Conservation (phyloP, 64 coral and sea anemone genomes). For the Stichodactyla mertensii region DNA sequence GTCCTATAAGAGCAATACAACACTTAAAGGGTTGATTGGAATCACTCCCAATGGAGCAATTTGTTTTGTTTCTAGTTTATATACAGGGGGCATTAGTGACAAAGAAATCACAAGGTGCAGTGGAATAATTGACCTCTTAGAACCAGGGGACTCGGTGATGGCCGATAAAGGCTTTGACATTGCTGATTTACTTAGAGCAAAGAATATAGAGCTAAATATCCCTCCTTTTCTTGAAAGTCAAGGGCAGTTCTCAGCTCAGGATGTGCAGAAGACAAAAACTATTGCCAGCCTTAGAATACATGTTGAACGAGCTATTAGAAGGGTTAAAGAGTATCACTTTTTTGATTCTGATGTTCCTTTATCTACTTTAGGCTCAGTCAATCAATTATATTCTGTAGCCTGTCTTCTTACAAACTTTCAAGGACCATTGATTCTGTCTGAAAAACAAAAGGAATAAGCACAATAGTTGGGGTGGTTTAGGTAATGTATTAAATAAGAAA, state of each 20-base stretch:
- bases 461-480: no score
- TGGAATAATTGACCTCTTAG: slow-evolving; percentile 44
- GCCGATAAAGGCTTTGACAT: slow-evolving; percentile 45
- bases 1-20: slow-evolving; percentile 39
- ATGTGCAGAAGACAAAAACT: slow-evolving; percentile 37
- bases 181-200: slow-evolving; percentile 20
- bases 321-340: slow-evolving; percentile 25
- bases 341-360: slow-evolving; percentile 19
- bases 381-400: not conserved
- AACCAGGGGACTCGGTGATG: slow-evolving; percentile 31
- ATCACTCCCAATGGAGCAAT: slow-evolving; percentile 56
- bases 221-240: slow-evolving; percentile 39
- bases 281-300: slow-evolving; percentile 32
- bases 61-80: slow-evolving; percentile 38
- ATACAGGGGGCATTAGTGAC: slow-evolving; percentile 32
- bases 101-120: slow-evolving; percentile 49
- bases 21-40: slow-evolving; percentile 32
- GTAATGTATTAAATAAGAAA: no score
- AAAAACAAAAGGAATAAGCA: no score
- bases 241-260: slow-evolving; percentile 31
- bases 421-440: no score
- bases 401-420: slow-evolving; percentile 9
- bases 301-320: slow-evolving; percentile 26
- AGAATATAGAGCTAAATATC: slow-evolving; percentile 18
- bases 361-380: not conserved